Percentiles rank a stretch among this genome's conserved stretches.
phyloP scores from a whole-genome alignment of 2,888 invertebrate genomes.

The Lasioglossum calceatum region DNA sequence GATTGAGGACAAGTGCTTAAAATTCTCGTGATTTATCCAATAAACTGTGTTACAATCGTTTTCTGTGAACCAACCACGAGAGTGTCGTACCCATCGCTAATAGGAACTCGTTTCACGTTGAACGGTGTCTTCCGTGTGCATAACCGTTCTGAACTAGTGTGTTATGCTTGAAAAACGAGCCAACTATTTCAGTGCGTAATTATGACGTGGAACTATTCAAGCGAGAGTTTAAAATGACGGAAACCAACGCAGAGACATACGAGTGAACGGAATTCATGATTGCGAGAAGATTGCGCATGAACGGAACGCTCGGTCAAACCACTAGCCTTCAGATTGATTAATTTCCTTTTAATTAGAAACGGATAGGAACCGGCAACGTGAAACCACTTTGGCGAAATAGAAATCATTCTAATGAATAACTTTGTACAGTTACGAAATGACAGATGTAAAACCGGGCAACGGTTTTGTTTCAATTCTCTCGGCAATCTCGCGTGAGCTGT shows the following conservation, averaged over 20 bases:
- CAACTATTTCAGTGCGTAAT: constrained; percentile 55
- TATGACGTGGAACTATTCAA: constrained; percentile 60
- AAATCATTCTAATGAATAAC: neutral
- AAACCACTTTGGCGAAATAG: neutral
- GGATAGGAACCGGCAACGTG: constrained; percentile 20
- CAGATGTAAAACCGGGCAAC: neutral
- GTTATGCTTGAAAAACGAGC: constrained; percentile 60
- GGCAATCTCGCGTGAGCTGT: neutral
- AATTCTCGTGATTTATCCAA: neutral
- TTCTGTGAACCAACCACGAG: constrained; percentile 31
- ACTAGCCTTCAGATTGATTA: constrained; percentile 45
- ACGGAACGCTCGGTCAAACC: constrained; percentile 4
- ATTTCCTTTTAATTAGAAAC: constrained; percentile 50
- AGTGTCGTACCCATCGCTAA: constrained; percentile 45
- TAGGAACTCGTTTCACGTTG: constrained; percentile 55
- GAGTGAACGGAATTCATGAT: constrained; percentile 41
- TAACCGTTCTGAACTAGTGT: constrained; percentile 53
- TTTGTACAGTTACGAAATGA: neutral
- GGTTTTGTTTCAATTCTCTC: neutral
- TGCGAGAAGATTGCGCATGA: constrained; percentile 37
- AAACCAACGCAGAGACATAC: constrained; percentile 48
- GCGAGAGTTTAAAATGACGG: constrained; percentile 58
- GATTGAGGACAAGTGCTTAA: too few relatives aligned
- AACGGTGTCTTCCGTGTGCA: constrained; percentile 63
- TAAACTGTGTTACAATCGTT: neutral